Percentiles rank a stretch among this genome's conserved stretches.
Evolutionary conservation across 1,140 invertebrate genomes (phyloP).

Genomic region (Macrocentrus cingulum): DNA sequence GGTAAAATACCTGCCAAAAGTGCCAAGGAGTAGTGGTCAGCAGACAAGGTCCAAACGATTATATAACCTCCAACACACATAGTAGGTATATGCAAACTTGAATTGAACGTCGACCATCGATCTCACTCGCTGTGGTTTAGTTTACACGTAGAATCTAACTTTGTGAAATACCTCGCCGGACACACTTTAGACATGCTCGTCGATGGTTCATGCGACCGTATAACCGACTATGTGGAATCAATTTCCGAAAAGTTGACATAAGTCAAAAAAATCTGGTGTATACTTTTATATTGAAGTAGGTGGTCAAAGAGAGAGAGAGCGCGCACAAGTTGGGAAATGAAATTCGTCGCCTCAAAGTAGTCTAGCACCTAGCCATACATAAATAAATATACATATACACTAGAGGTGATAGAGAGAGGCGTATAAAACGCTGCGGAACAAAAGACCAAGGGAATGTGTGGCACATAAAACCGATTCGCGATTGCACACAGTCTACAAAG

Average conservation of each 20-base stretch:
- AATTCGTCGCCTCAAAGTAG: not conserved
- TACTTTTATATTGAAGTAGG: not conserved
- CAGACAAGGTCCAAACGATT: not conserved
- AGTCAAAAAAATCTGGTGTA: not conserved
- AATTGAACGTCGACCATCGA: constrained; percentile 7
- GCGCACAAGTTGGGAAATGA: constrained; percentile 3
- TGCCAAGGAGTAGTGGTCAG: not conserved
- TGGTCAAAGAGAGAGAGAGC: too few relatives aligned
- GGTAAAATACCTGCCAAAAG: not conserved
- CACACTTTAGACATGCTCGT: constrained; percentile 11
- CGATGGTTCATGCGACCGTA: not conserved
- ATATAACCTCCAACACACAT: not conserved
- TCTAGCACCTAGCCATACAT: too few relatives aligned
- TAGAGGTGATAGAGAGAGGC: not conserved
- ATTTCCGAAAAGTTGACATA: constrained; percentile 1
- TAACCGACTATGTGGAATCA: constrained; percentile 5
- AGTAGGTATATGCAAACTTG: constrained; percentile 3
- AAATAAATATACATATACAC: too few relatives aligned
- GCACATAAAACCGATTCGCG: constrained; percentile 16
- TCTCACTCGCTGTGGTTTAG: constrained; percentile 10
- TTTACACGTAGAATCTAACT: not conserved
- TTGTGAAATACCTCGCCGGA: constrained; percentile 6
- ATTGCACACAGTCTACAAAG: constrained; percentile 19
- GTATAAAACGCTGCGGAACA: constrained; percentile 11
- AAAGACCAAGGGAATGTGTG: not conserved